These are phyloP conservation scores for Pandemis cinnamomeana DNA, from an alignment of 2,888 invertebrate genomes.

Conservation along the genomic window DNA sequence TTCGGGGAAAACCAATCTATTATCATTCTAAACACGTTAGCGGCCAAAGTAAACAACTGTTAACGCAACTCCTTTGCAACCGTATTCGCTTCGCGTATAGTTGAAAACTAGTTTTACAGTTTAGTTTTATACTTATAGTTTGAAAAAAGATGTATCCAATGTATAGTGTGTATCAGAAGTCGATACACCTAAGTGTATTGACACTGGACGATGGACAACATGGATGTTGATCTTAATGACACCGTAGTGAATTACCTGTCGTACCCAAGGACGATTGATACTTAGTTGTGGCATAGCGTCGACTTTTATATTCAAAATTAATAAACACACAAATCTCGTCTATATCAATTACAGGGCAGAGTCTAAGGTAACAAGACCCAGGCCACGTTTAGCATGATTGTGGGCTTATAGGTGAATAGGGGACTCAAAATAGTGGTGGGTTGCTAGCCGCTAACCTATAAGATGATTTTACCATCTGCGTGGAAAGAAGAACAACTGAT, in stretches of 20 bases:
- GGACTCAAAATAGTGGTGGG: too few relatives aligned
- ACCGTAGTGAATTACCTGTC: not conserved
- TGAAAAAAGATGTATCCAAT: not conserved
- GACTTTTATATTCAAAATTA: too few relatives aligned
- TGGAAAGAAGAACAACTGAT: too few relatives aligned
- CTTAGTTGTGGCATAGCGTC: not conserved
- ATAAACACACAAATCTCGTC: too few relatives aligned
- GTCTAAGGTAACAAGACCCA: too few relatives aligned
- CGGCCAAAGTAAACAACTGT: not conserved
- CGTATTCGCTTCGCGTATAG: not conserved
- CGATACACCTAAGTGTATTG: conserved; percentile 2
- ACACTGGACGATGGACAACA: not conserved
- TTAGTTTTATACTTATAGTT: too few relatives aligned
- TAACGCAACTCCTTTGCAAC: not conserved
- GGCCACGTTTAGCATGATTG: too few relatives aligned
- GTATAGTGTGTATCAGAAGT: not conserved
- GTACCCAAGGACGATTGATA: not conserved
- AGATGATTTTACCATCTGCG: too few relatives aligned
- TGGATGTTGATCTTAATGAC: not conserved
- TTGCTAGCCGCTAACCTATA: too few relatives aligned
- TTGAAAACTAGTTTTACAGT: not conserved
- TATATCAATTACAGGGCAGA: too few relatives aligned
- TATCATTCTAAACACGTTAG: not conserved
- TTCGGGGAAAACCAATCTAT: conserved; percentile 7
- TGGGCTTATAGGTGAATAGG: too few relatives aligned